Conservation (phyloP, 2,797 vertebrate genomes). For the Peromyscus aztecus region DNA sequence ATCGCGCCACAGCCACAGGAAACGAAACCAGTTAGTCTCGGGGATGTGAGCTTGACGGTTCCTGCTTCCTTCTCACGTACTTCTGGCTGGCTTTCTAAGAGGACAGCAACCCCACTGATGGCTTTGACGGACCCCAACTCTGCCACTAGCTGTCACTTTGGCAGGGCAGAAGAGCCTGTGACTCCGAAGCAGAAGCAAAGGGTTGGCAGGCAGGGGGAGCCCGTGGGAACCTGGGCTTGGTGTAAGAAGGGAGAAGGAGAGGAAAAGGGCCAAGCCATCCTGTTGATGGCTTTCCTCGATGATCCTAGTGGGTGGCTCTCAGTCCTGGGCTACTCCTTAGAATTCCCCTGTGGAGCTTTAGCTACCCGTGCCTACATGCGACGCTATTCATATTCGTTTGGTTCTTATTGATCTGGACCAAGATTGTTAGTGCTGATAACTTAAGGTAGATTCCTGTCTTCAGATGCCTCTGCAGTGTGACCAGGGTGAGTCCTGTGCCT, state of each 20-base stretch:
- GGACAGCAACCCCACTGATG: neutral
- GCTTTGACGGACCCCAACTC: neutral
- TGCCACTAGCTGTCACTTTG: neutral
- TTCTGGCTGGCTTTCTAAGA: slow-evolving; percentile 17
- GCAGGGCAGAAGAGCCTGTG: neutral
- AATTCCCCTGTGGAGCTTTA: neutral
- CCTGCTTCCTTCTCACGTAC: neutral
- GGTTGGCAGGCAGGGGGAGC: neutral
- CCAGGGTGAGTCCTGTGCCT: neutral
- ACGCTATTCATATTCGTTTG: neutral
- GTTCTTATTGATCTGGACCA: neutral
- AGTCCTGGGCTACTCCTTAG: neutral
- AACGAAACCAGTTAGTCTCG: neutral
- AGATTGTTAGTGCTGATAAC: neutral
- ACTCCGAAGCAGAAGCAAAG: neutral
- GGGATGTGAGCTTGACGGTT: neutral
- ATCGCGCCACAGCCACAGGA: neutral
- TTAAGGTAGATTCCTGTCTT: neutral
- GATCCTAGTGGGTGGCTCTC: neutral
- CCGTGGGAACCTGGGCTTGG: neutral
- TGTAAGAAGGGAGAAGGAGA: neutral
- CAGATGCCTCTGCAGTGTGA: neutral
- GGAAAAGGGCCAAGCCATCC: neutral
- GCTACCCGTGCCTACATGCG: neutral
- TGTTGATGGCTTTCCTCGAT: neutral